phyloP scores from a whole-genome alignment of 2,888 invertebrate species.

The Nasonovia ribisnigri region DNA sequence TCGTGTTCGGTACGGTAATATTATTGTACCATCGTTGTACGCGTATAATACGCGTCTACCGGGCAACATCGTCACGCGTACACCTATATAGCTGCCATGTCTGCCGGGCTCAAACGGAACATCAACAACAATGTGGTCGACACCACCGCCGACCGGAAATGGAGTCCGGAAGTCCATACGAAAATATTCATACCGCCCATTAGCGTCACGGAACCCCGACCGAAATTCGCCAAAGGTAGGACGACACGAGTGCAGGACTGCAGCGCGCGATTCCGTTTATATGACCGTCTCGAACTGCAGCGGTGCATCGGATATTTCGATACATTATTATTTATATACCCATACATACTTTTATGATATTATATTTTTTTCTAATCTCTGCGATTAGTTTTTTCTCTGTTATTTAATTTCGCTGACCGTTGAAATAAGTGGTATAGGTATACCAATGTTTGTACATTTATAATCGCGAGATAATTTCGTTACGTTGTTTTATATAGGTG shows the following conservation, averaged over 20 bases:
- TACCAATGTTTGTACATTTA: not conserved
- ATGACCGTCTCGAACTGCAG: not conserved
- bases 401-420: not conserved
- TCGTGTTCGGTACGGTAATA: not conserved
- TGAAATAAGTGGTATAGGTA: not conserved
- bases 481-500: not conserved
- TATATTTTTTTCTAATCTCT: not conserved
- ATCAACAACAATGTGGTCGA: slow-evolving; percentile 55
- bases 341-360: not conserved
- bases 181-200: slow-evolving; percentile 63
- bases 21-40: not conserved
- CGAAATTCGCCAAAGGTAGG: slow-evolving; percentile 28
- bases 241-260: not conserved
- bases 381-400: not conserved
- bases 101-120: slow-evolving; percentile 31
- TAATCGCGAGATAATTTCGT: not conserved
- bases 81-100: slow-evolving; percentile 15
- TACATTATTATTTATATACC: not conserved
- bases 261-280: not conserved
- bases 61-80: not conserved
- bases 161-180: slow-evolving; percentile 58
- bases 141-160: slow-evolving; percentile 41
- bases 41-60: not conserved
- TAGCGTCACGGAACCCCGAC: slow-evolving; percentile 5
- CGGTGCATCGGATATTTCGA: not conserved